Evolutionary conservation across 2,888 invertebrate genomes (phyloP).

Genomic region (Cryptophagus acutangulus): DNA sequence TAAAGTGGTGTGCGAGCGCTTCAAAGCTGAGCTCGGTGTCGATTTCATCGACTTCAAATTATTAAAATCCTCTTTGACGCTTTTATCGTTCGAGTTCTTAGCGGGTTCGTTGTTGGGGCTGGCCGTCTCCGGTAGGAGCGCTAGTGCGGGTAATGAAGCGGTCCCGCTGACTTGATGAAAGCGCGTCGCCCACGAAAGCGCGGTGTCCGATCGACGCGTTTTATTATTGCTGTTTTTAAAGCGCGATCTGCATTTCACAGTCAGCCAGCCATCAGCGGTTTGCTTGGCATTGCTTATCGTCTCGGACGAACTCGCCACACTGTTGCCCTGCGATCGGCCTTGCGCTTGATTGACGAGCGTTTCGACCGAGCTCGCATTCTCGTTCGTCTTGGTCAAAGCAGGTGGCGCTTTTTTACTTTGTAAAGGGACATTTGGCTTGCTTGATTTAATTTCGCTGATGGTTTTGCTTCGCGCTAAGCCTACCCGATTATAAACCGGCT

Average conservation of each 20-base stretch:
- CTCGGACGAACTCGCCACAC: conserved; percentile 54
- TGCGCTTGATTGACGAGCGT: conserved; percentile 42
- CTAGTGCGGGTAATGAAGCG: conserved; percentile 72
- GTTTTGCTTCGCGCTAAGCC: conserved; percentile 42
- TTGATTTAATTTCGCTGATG: conserved; percentile 43
- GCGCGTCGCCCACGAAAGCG: conserved; percentile 60
- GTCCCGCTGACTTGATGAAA: conserved; percentile 81
- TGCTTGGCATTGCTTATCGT: conserved; percentile 55
- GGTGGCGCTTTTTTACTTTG: conserved; percentile 36
- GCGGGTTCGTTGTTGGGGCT: conserved; percentile 25
- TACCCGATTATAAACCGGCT: background rate
- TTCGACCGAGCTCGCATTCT: conserved; percentile 43
- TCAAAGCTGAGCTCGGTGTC: conserved; percentile 23
- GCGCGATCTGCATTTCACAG: conserved; percentile 71
- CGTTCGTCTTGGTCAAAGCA: conserved; percentile 32
- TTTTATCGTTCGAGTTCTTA: conserved; percentile 41
- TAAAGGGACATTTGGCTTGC: conserved; percentile 12
- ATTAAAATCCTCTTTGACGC: conserved; percentile 43
- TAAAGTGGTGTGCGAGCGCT: conserved; percentile 43
- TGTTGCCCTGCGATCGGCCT: conserved; percentile 38
- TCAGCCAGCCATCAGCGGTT: conserved; percentile 78
- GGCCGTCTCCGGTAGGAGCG: conserved; percentile 42
- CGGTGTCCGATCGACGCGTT: conserved; percentile 46
- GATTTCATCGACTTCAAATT: conserved; percentile 39
- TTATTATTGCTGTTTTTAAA: conserved; percentile 52